These are phyloP conservation scores for Enteromius trimaculatus DNA, from an alignment of 2,797 vertebrate species.

Conservation along the genomic window DNA sequence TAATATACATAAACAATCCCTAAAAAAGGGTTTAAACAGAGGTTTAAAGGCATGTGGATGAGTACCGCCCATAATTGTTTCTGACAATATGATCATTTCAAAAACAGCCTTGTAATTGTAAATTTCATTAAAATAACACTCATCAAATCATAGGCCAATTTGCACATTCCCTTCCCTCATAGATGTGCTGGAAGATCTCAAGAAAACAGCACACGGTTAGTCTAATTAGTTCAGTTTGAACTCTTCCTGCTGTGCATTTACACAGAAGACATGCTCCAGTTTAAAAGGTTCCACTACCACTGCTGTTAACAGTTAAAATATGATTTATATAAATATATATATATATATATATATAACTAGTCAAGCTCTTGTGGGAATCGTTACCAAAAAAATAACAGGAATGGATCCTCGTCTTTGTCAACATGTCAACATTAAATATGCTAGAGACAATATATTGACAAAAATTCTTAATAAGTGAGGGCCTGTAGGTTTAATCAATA, in stretches of 20 bases:
- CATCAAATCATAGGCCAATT: neutral
- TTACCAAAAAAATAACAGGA: neutral
- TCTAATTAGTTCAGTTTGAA: slow-evolving; percentile 31
- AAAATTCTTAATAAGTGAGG: neutral
- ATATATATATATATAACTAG: neutral
- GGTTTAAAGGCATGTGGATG: neutral
- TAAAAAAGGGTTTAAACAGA: neutral
- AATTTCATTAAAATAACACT: slow-evolving; percentile 10
- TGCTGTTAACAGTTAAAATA: neutral
- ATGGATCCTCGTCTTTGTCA: neutral
- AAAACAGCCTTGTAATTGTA: neutral
- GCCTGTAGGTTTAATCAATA: neutral
- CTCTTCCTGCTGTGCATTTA: slow-evolving; percentile 12
- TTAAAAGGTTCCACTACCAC: neutral
- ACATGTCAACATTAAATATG: neutral
- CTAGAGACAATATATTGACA: neutral
- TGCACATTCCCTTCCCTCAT: neutral
- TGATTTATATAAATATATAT: no score
- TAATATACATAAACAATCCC: neutral
- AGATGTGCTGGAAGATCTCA: neutral
- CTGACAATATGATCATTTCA: neutral
- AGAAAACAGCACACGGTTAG: slow-evolving; percentile 4
- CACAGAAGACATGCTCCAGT: slow-evolving; percentile 21
- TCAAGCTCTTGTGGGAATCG: neutral
- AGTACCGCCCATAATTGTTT: neutral